Evolutionary conservation across 2,888 invertebrate genomes (phyloP).

Genomic region (Hermodice carunculata): DNA sequence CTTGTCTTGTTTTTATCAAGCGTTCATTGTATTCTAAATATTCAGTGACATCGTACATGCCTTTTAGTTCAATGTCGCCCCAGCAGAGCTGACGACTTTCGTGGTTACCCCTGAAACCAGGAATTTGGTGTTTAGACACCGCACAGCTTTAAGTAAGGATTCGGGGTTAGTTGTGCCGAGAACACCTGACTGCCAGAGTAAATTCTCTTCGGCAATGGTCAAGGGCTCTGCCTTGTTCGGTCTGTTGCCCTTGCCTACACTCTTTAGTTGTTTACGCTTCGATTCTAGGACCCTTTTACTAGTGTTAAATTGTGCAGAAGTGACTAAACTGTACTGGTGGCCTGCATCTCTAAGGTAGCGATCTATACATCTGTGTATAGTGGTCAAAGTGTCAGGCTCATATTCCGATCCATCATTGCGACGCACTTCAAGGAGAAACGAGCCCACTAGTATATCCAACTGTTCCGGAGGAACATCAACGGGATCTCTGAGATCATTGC

Average conservation of each 20-base stretch:
- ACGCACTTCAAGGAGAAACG: too few relatives aligned
- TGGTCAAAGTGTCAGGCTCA: too few relatives aligned
- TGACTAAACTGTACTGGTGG: neutral
- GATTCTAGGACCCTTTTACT: neutral
- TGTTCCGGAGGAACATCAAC: too few relatives aligned
- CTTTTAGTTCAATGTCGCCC: neutral
- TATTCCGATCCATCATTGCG: too few relatives aligned
- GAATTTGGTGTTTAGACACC: neutral
- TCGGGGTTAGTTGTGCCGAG: neutral
- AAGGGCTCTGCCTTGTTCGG: neutral
- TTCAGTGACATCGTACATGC: neutral
- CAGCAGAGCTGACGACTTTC: neutral
- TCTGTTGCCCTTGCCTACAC: neutral
- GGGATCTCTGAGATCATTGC: too few relatives aligned
- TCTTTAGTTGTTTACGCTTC: neutral
- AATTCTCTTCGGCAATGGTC: neutral
- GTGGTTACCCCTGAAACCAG: neutral
- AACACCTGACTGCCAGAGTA: neutral
- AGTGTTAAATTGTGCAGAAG: neutral
- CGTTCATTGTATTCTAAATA: neutral
- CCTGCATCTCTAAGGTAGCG: neutral
- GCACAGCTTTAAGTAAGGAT: neutral
- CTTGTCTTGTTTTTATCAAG: too few relatives aligned
- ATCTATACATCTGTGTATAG: too few relatives aligned
- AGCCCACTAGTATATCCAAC: too few relatives aligned